Evolutionary conservation across 2,888 invertebrate genomes (phyloP), one percentile per base, ranked within the genome.

Genomic region (Julus scandinavius): DNA sequence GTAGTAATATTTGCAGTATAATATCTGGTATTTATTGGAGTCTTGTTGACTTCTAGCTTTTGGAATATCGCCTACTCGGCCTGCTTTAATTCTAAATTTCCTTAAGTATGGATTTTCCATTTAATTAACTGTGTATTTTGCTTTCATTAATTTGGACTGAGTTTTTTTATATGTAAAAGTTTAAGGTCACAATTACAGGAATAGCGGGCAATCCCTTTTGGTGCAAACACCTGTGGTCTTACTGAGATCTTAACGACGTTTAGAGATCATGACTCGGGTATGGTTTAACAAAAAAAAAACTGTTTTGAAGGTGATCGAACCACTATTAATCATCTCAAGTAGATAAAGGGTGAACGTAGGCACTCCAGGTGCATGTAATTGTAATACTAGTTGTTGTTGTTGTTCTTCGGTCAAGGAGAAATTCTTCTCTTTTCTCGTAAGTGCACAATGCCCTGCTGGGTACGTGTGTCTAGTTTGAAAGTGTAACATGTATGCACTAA

Each of bases 371-470:
- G 72, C 72, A 29, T 72, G 72, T 29, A 72, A 29, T 72, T 72
- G 72, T 72, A 72, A 72, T 29, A 29, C 29, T 72, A 72, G 63
- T 63, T 63, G 72, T 72, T 72, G 72, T 72, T 72, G 72, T 72
- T 72, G 72, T 29, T 72, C 72, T 72, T 2, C n/a, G 72, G 72
- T 72, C 72, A 72, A 72, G 72, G 72, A 72, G 20, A 72, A 72
- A 72, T 72, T 72, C 72, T 72, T 72, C 20, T 72, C 72, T 72
- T 72, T 72, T 72, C 72, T 72, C 72, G 72, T 29, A 72, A 72
- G 29, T 72, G 72, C 11, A 72, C 72, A 72, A 72, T 72, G 72
- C 72, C 72, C 72, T 20, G 29, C 72, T 72, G 72, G 29, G 29
- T 72, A 54, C 54, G 72, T 7, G 29, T 29, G 29, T 72, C 72